Evolutionary conservation across 64 coral and sea anemone species (phyloP), one percentile per base, ranked within the genome.

Genomic region (Actinia equina): DNA sequence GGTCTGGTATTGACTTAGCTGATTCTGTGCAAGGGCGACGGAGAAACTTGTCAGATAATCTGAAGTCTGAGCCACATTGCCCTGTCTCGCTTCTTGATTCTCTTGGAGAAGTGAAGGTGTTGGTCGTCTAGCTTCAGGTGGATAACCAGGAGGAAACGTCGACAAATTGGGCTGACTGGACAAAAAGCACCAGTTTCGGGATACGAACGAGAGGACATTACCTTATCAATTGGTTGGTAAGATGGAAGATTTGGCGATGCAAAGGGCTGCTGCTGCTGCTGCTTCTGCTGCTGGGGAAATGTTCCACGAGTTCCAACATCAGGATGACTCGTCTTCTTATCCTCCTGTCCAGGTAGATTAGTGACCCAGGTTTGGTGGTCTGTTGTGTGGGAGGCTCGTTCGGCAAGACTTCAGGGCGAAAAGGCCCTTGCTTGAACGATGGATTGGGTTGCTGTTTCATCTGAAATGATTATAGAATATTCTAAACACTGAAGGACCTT

Each of bases 11-110:
- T 91, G 89, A 67, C 57, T 91, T 12, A 91, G 43, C 57, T 91
- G 89, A 1, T 83, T 83, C 46, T 91, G 89, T 17, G 89, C 89
- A 53, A 91, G 74, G 18, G 83, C 42, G 8, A 92, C 90, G 4
- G 90, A 92, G n/a, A 85, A 92, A 46, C 90, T 92, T 2, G 85
- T 92, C 41, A 79, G 58, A 87, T 87, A 92, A 45, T 86, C 90
- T 9, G 90, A 92, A 17, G 78, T n/a, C n/a, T n/a, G 52, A 44
- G 78, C 52, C 13, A 20, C 78, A 52, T 8, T 81, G 2, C 12
- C 53, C 2, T 70, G 71, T 51, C 89, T 77, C n/a, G 51, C 52
- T 25, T 83, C 89, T 86, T 86, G 89, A 52, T 46, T 81, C 4
- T 7, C 69, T 74, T 74, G 69, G 52, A 91, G 70, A 41, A 91